A percentile compares a stretch with the other conserved stretches of the same genome.
phyloP scores from a whole-genome alignment of 2,888 invertebrate genomes.

The Phyto melanocephala region DNA sequence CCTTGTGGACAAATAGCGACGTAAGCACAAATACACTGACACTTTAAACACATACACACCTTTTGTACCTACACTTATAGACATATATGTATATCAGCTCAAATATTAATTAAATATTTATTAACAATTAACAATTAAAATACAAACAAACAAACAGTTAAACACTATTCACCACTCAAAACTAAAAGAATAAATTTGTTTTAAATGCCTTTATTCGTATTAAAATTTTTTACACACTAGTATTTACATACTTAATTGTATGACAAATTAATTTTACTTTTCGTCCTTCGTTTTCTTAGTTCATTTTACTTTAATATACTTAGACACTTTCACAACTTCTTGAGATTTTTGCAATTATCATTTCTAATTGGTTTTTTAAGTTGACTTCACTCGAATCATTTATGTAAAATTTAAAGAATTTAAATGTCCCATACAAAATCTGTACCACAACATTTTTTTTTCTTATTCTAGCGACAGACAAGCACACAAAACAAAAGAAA shows the following conservation, averaged over 20 bases:
- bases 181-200: too few species aligned
- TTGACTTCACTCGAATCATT: neutral
- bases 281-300: neutral
- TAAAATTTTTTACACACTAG: neutral
- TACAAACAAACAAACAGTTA: neutral
- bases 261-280: neutral
- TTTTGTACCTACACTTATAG: too few species aligned
- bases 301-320: neutral
- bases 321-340: neutral
- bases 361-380: neutral
- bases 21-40: neutral
- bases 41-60: neutral
- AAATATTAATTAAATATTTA: neutral
- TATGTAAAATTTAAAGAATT: neutral
- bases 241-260: neutral
- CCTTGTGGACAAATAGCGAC: slow-evolving; percentile 28
- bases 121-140: neutral
- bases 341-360: neutral
- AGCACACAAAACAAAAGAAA: neutral
- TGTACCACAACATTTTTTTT: slow-evolving; percentile 3
- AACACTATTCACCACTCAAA: too few species aligned
- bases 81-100: neutral
- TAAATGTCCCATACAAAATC: neutral
- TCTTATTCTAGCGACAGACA: neutral
- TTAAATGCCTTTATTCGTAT: neutral